Conservation (phyloP, 1,140 invertebrate genomes). For the Hetaerina americana region DNA sequence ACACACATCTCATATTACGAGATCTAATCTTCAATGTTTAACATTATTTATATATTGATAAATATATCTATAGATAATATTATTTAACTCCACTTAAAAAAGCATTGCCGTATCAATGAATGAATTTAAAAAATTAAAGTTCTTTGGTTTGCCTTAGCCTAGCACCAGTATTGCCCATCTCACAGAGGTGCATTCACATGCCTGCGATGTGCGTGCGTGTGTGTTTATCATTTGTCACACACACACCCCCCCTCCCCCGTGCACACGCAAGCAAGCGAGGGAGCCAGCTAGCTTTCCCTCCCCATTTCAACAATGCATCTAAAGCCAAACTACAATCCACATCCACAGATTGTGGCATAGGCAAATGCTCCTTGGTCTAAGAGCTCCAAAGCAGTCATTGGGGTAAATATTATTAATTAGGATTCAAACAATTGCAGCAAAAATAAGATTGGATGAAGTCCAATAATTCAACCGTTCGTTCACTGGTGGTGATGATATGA, state of each 20-base stretch:
- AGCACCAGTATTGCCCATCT: neutral
- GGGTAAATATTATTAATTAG: no score
- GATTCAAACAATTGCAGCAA: neutral
- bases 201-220: no score
- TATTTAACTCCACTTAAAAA: neutral
- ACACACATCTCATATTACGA: neutral
- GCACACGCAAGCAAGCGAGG: no score
- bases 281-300: no score
- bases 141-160: neutral
- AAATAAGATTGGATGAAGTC: neutral
- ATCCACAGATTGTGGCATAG: no score
- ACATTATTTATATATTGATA: neutral
- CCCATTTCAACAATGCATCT: no score
- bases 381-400: neutral
- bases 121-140: neutral
- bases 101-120: neutral
- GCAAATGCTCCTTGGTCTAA: neutral
- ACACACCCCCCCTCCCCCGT: no score
- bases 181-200: no score
- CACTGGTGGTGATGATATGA: neutral
- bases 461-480: neutral
- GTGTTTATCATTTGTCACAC: no score
- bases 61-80: neutral
- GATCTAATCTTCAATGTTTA: neutral
- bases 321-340: no score